These are phyloP conservation scores for Corapipo altera DNA, from an alignment of 2,113 vertebrate species.

Conservation along the genomic window DNA sequence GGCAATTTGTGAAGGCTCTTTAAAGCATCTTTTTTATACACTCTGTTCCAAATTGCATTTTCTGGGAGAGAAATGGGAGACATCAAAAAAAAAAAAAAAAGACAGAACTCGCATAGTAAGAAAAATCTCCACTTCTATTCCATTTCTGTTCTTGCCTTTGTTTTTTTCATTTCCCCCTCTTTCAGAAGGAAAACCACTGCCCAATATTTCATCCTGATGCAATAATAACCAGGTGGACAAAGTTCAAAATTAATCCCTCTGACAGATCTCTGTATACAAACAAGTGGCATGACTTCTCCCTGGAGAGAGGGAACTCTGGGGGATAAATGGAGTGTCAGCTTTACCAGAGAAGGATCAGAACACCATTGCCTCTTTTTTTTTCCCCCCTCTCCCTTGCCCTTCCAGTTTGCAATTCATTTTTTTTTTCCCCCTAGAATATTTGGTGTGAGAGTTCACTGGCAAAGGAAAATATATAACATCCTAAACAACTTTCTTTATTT, in stretches of 20 bases:
- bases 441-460: background rate
- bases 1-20: constrained; percentile 31
- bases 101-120: background rate
- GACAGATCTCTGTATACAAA: background rate
- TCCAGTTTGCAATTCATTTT: background rate
- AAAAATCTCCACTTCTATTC: background rate
- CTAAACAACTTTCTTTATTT: background rate
- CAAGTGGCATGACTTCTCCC: background rate
- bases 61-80: background rate
- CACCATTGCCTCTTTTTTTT: background rate
- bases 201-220: background rate
- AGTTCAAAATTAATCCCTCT: background rate
- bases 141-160: background rate
- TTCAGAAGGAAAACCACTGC: background rate
- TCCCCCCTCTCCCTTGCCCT: no score
- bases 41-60: constrained; percentile 3
- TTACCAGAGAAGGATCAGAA: background rate
- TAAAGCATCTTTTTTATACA: background rate
- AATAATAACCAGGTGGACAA: background rate
- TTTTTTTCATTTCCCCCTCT: background rate
- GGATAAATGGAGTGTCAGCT: background rate
- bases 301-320: background rate
- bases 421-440: background rate
- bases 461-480: background rate
- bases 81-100: background rate